These are phyloP conservation scores for Diplolepis rosae DNA, from an alignment of 2,888 invertebrate genomes.

Conservation along the genomic window DNA sequence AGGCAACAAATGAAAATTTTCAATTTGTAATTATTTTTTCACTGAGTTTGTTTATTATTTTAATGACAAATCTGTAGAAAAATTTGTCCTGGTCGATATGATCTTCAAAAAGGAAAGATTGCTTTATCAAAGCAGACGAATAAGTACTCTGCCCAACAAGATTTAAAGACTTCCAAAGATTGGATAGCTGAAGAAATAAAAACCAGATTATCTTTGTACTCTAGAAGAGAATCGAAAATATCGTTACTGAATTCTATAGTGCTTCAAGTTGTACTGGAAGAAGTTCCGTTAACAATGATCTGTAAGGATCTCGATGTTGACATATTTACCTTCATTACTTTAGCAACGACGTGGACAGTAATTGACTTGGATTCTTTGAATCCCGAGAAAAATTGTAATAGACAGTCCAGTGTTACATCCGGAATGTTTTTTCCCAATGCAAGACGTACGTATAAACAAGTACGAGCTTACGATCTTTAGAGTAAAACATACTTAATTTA, in stretches of 20 bases:
- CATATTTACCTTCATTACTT: slow-evolving; percentile 43
- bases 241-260: slow-evolving; percentile 34
- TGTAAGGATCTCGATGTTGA: slow-evolving; percentile 35
- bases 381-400: background rate
- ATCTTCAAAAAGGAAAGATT: slow-evolving; percentile 37
- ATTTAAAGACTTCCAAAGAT: slow-evolving; percentile 39
- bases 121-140: slow-evolving; percentile 20
- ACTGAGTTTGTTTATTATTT: too few species aligned
- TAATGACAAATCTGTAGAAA: slow-evolving; percentile 32
- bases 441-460: background rate
- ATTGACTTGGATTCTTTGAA: slow-evolving; percentile 35
- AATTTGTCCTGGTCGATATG: slow-evolving; percentile 43
- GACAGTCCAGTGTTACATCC: background rate
- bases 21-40: too few species aligned
- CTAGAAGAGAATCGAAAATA: slow-evolving; percentile 1
- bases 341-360: slow-evolving; percentile 41
- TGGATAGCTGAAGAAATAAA: slow-evolving; percentile 37
- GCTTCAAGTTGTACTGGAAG: slow-evolving; percentile 42
- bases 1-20: too few species aligned
- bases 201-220: slow-evolving; percentile 4
- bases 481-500: too few species aligned
- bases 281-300: slow-evolving; percentile 38
- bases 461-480: too few species aligned
- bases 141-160: slow-evolving; percentile 15
- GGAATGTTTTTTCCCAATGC: background rate